phyloP scores from a whole-genome alignment of 2,797 vertebrate species.

The Dallia pectoralis region DNA sequence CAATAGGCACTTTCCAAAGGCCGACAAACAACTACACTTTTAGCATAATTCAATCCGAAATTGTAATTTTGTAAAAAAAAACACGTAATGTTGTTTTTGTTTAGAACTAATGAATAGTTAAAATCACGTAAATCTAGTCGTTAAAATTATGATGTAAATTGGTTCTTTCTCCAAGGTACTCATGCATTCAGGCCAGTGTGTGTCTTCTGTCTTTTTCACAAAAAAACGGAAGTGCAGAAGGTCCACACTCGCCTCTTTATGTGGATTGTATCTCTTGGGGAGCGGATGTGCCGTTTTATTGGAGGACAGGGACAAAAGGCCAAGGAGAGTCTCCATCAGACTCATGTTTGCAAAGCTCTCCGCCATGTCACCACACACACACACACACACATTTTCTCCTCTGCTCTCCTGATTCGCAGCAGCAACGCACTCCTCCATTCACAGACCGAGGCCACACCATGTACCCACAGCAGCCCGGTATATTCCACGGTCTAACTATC shows the following conservation, averaged over 20 bases:
- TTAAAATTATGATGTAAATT: too few species aligned
- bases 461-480: conserved; percentile 28
- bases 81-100: too few species aligned
- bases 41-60: too few species aligned
- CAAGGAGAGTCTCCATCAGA: background rate
- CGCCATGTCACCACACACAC: background rate
- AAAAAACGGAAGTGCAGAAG: too few species aligned
- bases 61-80: too few species aligned
- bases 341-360: background rate
- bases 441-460: conserved; percentile 30
- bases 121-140: too few species aligned
- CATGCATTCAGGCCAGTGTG: background rate
- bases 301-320: background rate
- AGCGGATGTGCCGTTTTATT: background rate
- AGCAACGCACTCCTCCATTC: conserved; percentile 28
- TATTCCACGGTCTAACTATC: background rate
- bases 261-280: background rate
- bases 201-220: background rate
- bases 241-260: background rate
- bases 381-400: conserved; percentile 7
- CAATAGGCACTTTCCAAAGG: too few species aligned
- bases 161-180: too few species aligned
- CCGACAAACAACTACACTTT: too few species aligned
- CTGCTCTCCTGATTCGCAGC: conserved; percentile 22
- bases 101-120: too few species aligned